These are phyloP conservation scores for Erythrolamprus reginae DNA, from an alignment of 2,113 vertebrate genomes.

Conservation along the genomic window DNA sequence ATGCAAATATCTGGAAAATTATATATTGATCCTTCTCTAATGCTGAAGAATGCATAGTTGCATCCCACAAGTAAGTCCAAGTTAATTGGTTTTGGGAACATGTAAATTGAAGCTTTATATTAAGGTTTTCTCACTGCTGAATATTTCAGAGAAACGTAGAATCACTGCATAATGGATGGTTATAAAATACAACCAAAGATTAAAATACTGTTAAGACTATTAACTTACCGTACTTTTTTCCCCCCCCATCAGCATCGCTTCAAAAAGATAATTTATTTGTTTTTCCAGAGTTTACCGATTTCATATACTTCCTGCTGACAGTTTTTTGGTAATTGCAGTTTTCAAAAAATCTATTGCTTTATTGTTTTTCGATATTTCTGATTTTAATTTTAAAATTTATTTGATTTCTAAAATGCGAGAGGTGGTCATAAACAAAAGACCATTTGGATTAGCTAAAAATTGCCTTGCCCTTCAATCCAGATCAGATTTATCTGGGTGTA, in stretches of 20 bases:
- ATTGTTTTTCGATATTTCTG: not conserved
- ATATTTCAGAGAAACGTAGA: not conserved
- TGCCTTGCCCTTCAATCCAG: not conserved
- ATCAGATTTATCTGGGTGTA: not conserved
- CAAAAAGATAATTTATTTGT: not conserved
- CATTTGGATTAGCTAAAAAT: not conserved
- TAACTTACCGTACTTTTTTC: not conserved
- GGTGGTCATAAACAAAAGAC: not conserved
- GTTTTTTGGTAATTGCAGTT: not conserved
- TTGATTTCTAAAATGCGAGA: not conserved
- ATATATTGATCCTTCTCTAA: not conserved
- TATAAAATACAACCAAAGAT: not conserved
- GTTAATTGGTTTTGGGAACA: constrained; percentile 20
- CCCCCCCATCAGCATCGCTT: not conserved
- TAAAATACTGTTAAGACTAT: not conserved
- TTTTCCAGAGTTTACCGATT: not conserved
- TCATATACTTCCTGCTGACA: not conserved
- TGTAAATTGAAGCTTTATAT: rapidly evolving
- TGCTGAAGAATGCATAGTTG: rapidly evolving
- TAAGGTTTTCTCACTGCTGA: rapidly evolving
- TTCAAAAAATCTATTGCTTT: not conserved
- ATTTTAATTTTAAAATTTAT: not conserved
- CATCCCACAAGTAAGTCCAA: rapidly evolving
- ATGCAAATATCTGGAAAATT: not conserved
- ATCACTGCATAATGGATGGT: not conserved